These are phyloP conservation scores for Dipodomys spectabilis DNA, from an alignment of 2,113 vertebrate species.

Conservation along the genomic window DNA sequence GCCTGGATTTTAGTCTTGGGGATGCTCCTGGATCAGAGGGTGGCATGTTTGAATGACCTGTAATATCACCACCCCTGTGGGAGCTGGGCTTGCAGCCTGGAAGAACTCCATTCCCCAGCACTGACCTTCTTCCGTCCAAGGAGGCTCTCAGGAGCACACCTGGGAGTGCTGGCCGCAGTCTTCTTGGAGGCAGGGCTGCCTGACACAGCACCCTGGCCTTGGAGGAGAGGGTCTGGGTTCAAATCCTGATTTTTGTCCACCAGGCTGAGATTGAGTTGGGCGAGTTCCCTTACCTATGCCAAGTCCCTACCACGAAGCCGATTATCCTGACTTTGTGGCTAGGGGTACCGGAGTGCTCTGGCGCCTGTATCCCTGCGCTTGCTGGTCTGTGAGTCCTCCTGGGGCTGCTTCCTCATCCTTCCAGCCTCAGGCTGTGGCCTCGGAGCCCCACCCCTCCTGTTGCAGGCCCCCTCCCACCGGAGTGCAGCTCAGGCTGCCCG, in stretches of 20 bases:
- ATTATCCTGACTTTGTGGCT: not conserved
- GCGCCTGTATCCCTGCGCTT: not conserved
- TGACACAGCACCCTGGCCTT: not conserved
- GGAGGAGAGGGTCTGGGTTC: not conserved
- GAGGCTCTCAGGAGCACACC: not conserved
- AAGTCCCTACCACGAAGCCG: not conserved
- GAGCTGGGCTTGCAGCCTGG: not conserved
- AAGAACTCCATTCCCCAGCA: not conserved
- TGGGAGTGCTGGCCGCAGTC: not conserved
- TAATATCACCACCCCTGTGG: not conserved
- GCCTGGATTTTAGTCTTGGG: not conserved
- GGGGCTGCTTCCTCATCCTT: not conserved
- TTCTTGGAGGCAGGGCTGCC: not conserved
- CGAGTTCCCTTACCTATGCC: not conserved
- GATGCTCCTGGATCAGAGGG: not conserved
- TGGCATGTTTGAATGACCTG: too few species aligned
- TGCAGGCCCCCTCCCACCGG: not conserved
- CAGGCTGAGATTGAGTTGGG: not conserved
- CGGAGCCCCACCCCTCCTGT: not conserved
- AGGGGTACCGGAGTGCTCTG: not conserved
- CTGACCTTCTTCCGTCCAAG: not conserved
- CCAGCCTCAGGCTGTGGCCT: not conserved
- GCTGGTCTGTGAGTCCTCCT: not conserved
- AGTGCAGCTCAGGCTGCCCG: slow-evolving; percentile 9
- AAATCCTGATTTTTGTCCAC: not conserved